These are phyloP conservation scores for Mesocricetus auratus DNA, from an alignment of 2,113 vertebrate genomes.

Conservation along the genomic window DNA sequence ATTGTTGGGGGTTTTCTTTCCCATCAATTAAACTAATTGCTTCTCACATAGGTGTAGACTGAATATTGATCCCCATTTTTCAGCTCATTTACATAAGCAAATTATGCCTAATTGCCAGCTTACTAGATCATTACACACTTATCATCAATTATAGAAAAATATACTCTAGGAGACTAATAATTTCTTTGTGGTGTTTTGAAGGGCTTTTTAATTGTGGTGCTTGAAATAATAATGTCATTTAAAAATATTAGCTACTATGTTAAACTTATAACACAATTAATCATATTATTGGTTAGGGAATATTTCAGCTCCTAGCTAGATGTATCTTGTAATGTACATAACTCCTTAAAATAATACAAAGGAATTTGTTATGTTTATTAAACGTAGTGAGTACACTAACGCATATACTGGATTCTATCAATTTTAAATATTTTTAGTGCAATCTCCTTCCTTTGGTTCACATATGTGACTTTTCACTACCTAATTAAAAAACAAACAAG, in stretches of 20 bases:
- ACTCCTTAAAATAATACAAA: background rate
- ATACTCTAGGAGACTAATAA: constrained; percentile 73
- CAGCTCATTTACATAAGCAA: constrained; percentile 88
- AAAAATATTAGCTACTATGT: constrained; percentile 61
- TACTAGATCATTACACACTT: constrained; percentile 85
- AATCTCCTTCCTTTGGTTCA: background rate
- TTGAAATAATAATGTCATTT: constrained; percentile 75
- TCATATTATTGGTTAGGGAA: constrained; percentile 4
- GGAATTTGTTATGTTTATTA: background rate
- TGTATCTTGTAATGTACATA: background rate
- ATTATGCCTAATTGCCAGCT: constrained; percentile 88
- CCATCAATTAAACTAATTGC: constrained; percentile 89
- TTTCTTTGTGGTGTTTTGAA: constrained; percentile 79
- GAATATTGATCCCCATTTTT: constrained; percentile 87
- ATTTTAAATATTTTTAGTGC: background rate
- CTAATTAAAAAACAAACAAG: background rate
- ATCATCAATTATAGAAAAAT: constrained; percentile 82
- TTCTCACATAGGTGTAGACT: constrained; percentile 86
- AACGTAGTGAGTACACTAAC: background rate
- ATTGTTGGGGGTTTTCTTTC: constrained; percentile 74
- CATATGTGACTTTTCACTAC: background rate
- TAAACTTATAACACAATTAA: background rate
- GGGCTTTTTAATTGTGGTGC: constrained; percentile 76
- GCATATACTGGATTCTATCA: background rate
- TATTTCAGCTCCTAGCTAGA: background rate